A percentile compares a stretch with the other conserved stretches of the same genome.
Evolutionary conservation across 2,797 vertebrate genomes (phyloP).

Genomic region (Buceros bicornis): DNA sequence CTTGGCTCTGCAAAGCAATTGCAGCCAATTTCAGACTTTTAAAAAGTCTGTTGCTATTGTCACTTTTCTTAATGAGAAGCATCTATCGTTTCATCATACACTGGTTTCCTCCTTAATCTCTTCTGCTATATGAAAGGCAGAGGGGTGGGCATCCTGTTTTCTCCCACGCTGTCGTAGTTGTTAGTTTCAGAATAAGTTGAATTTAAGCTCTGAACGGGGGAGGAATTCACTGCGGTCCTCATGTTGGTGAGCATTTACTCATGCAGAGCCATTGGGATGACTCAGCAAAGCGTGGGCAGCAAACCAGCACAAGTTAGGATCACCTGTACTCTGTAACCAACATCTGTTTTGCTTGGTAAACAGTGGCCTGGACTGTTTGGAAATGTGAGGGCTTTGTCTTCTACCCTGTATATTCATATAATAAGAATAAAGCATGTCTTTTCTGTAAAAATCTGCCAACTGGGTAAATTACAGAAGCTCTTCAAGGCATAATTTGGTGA

Average conservation of each 20-base stretch:
- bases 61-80: slow-evolving; percentile 31
- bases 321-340: neutral
- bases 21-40: neutral
- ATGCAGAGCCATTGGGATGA: slow-evolving; percentile 44
- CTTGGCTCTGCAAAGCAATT: neutral
- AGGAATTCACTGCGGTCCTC: slow-evolving; percentile 37
- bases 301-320: slow-evolving; percentile 27
- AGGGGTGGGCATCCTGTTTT: slow-evolving; percentile 45
- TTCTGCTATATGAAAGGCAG: neutral
- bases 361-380: neutral
- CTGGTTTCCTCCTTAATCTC: slow-evolving; percentile 19
- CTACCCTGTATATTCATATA: neutral
- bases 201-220: slow-evolving; percentile 3
- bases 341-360: neutral
- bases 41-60: neutral
- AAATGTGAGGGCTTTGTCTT: neutral
- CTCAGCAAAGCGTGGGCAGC: slow-evolving; percentile 1
- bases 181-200: slow-evolving; percentile 58
- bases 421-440: neutral
- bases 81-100: neutral
- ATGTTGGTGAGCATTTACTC: slow-evolving; percentile 24
- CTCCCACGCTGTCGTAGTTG: slow-evolving; percentile 20
- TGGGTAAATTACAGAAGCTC: slow-evolving; percentile 22
- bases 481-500: neutral
- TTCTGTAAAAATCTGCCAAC: slow-evolving; percentile 30